These are phyloP conservation scores for Drosophila nr. medialis DNA, from an alignment of 2,888 invertebrate species.

Conservation along the genomic window DNA sequence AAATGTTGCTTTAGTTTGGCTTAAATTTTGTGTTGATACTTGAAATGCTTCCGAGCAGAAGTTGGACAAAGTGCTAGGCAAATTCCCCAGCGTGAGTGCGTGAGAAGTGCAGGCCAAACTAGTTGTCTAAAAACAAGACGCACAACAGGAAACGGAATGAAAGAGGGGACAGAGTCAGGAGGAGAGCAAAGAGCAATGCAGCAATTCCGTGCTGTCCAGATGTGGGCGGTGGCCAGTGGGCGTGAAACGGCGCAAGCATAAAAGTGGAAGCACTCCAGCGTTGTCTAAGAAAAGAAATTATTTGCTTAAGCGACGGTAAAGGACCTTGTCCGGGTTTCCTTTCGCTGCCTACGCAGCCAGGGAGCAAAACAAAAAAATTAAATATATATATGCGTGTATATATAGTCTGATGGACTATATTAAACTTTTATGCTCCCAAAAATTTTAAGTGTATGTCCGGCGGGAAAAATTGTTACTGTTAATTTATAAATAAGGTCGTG, in stretches of 20 bases:
- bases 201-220: slow-evolving; percentile 26
- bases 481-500: slow-evolving; percentile 76
- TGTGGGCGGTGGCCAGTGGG: slow-evolving; percentile 24
- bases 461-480: slow-evolving; percentile 77
- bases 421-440: slow-evolving; percentile 67
- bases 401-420: slow-evolving; percentile 41
- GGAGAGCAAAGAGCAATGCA: slow-evolving; percentile 18
- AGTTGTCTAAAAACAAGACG: slow-evolving; percentile 62
- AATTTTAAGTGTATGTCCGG: slow-evolving; percentile 75
- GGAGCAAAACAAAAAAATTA: slow-evolving; percentile 20
- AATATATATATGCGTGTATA: not conserved
- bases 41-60: slow-evolving; percentile 23
- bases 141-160: slow-evolving; percentile 62
- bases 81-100: slow-evolving; percentile 62
- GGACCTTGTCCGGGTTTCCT: slow-evolving; percentile 60
- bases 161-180: not conserved
- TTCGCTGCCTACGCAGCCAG: slow-evolving; percentile 40
- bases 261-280: slow-evolving; percentile 47
- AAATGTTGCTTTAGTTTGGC: not conserved
- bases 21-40: slow-evolving; percentile 15
- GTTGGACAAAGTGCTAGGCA: slow-evolving; percentile 54
- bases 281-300: slow-evolving; percentile 73
- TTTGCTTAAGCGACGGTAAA: slow-evolving; percentile 76
- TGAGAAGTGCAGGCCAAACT: slow-evolving; percentile 74
- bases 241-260: slow-evolving; percentile 53